These are phyloP conservation scores for Sus cebifrons DNA, from an alignment of 2,797 vertebrate species.

Conservation along the genomic window DNA sequence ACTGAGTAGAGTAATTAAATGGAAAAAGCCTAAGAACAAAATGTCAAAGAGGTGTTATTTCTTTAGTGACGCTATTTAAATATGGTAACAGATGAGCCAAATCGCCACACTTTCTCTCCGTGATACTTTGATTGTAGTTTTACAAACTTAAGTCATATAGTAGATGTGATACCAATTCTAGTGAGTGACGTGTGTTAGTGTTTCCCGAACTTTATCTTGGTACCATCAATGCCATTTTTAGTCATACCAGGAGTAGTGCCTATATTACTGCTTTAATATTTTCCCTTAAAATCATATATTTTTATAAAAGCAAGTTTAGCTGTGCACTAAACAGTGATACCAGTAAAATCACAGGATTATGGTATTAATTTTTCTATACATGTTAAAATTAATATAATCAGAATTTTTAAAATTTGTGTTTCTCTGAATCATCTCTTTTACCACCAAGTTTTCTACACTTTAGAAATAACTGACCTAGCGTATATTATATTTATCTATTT, in stretches of 20 bases:
- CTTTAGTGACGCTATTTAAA: neutral
- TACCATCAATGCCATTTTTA: neutral
- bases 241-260: neutral
- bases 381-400: slow-evolving; percentile 18
- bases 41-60: slow-evolving; percentile 7
- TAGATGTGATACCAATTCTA: neutral
- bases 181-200: neutral
- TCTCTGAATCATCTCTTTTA: slow-evolving; percentile 33
- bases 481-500: slow-evolving; percentile 33
- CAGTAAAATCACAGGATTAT: slow-evolving; percentile 29
- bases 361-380: slow-evolving; percentile 3
- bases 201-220: neutral
- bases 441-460: neutral
- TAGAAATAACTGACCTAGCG: slow-evolving; percentile 1
- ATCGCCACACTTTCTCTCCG: slow-evolving; percentile 15
- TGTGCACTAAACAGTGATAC: neutral
- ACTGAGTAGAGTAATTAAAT: slow-evolving; percentile 11
- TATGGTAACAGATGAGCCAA: neutral
- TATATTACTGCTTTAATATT: slow-evolving; percentile 37
- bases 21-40: slow-evolving; percentile 21
- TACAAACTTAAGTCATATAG: neutral
- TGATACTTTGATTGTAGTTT: slow-evolving; percentile 51
- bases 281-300: slow-evolving; percentile 29
- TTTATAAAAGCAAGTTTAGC: slow-evolving; percentile 42
- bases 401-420: slow-evolving; percentile 60